Evolutionary conservation across 2,797 vertebrate species (phyloP), one percentile per base, ranked within the genome.

Genomic region (Apogon talboti): DNA sequence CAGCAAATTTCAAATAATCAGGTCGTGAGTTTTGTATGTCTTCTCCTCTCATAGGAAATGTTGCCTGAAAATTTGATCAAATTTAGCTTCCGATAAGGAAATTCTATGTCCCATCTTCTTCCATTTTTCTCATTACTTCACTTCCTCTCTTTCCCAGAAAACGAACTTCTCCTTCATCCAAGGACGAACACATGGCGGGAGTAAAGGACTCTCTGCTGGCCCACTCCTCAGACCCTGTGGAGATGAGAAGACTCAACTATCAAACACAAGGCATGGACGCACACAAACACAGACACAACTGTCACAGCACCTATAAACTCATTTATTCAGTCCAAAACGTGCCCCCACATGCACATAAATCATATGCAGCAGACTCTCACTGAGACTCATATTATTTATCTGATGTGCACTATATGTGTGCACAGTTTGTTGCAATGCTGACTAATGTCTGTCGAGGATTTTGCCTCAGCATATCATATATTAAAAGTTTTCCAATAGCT

Each of bases 221-320:
- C 19, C 92, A 96, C 78, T 95, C 94, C 3, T 96, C 96, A 1
- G 98, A 99, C 72, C 97, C 97, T 0, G 96, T 98, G 67, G 97
- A 99, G 90, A 95, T 98, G 95, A 94, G 96, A 65, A 92, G 97
- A 52, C 95, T 98, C 71, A 97, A 97, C 92, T 96, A 94, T 84
- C 97, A 97, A 84, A 98, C 96, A 33, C 96, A 95, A 96, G 97
- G 97, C 95, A 95, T 43, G 81, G 15, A 66, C n/a, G 65, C 70
- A 15, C 53, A 43, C 16, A 41, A 16, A 44, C 44, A 66, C 52
- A 56, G 46, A 70, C 21, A 33, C 24, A 59, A 42, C 21, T 28
- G 52, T 18, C 8, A 19, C 3, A 42, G 16, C 13, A 46, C 28
- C 19, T 15, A 52, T 30, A 43, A 11, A 11, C 38, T 37, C n/a